Evolutionary conservation across 2,113 vertebrate species (phyloP).

Genomic region (Murina feae): DNA sequence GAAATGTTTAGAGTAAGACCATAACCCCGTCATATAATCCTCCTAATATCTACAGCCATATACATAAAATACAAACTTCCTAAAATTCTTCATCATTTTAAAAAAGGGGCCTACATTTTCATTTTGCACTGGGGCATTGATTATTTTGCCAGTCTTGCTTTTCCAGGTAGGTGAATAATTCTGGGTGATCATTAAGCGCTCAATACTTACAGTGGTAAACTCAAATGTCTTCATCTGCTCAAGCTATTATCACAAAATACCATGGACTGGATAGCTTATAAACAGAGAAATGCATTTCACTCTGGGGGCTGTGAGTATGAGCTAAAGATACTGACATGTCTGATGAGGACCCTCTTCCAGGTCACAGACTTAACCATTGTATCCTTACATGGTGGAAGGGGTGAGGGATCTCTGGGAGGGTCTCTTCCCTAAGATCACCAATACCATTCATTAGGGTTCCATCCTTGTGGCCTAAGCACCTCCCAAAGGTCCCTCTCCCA

Average conservation of each 20-base stretch:
- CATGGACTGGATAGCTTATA: not conserved
- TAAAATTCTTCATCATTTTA: not conserved
- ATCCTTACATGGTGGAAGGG: not conserved
- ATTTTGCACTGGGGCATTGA: not conserved
- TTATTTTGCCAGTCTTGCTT: not conserved
- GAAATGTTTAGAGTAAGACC: not conserved
- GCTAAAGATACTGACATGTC: not conserved
- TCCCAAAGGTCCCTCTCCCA: not conserved
- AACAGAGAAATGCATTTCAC: not conserved
- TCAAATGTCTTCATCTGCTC: not conserved
- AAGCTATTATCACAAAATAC: not conserved
- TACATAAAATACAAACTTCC: not conserved
- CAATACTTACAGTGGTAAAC: not conserved
- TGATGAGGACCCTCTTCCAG: not conserved
- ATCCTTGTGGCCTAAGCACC: not conserved
- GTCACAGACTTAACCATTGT: not conserved
- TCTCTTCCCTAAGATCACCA: not conserved
- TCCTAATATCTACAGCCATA: not conserved
- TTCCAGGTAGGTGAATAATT: not conserved
- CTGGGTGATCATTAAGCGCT: not conserved
- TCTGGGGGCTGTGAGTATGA: not conserved
- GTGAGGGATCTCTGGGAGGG: not conserved
- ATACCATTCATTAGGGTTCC: not conserved
- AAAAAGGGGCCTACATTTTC: not conserved
- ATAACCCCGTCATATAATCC: not conserved